Conservation (phyloP, 2,797 vertebrate species). For the Taenioides sp. region DNA sequence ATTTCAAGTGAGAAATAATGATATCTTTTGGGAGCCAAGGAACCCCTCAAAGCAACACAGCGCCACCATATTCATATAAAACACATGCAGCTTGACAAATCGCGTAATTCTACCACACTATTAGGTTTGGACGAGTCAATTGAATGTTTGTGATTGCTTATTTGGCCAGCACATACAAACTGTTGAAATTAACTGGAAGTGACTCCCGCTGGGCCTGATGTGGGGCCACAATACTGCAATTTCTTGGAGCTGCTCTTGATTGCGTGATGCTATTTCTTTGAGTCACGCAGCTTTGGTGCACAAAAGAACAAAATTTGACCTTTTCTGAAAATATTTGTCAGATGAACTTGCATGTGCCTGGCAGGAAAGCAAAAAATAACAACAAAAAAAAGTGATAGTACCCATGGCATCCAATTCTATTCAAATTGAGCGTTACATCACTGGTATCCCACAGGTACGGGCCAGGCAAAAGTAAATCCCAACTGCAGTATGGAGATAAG, state of each 20-base stretch:
- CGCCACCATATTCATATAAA: constrained; percentile 29
- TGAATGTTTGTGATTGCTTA: constrained; percentile 23
- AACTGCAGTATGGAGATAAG: constrained; percentile 69
- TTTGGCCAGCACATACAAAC: constrained; percentile 24
- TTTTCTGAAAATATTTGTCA: constrained; percentile 19
- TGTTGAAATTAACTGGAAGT: constrained; percentile 42
- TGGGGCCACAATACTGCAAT: constrained; percentile 27
- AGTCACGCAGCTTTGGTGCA: constrained; percentile 28
- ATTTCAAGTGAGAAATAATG: constrained; percentile 64
- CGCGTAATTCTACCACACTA: constrained; percentile 36
- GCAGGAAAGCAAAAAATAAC: constrained; percentile 3
- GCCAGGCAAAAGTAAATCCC: constrained; percentile 53
- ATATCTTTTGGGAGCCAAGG: constrained; percentile 64
- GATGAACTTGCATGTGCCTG: constrained; percentile 16
- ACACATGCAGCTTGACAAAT: constrained; percentile 47
- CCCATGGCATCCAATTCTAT: constrained; percentile 26
- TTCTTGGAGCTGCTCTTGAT: constrained; percentile 31
- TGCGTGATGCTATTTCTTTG: constrained; percentile 33
- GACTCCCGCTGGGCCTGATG: constrained; percentile 50
- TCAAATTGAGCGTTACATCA: constrained; percentile 52
- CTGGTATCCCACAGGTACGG: constrained; percentile 26
- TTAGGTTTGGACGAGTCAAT: constrained; percentile 34
- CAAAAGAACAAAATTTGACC: constrained; percentile 37
- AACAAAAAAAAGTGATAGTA: constrained; percentile 21
- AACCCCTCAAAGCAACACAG: constrained; percentile 27